Evolutionary conservation across 1,140 invertebrate genomes (phyloP).

Genomic region (Zaprionus davidi): DNA sequence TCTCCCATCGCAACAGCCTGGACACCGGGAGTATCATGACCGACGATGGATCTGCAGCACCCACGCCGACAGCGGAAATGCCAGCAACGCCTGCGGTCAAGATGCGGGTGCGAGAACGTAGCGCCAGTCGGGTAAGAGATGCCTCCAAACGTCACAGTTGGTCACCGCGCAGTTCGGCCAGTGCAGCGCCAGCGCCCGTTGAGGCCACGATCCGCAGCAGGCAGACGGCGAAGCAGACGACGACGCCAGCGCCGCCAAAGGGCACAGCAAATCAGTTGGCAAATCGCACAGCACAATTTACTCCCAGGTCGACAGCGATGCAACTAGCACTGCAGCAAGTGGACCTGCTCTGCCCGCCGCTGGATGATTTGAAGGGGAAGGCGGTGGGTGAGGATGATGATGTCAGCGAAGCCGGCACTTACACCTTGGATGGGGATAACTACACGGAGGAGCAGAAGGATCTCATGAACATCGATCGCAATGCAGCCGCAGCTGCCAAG

Average conservation of each 20-base stretch:
- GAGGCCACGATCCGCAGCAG: slow-evolving; percentile 23
- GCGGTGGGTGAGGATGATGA: slow-evolving; percentile 58
- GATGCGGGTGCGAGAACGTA: slow-evolving; percentile 76
- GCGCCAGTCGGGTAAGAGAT: slow-evolving; percentile 74
- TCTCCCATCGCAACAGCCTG: slow-evolving; percentile 85
- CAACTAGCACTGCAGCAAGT: slow-evolving; percentile 78
- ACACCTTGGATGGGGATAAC: slow-evolving; percentile 93
- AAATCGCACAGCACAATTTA: slow-evolving; percentile 76
- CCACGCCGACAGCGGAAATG: slow-evolving; percentile 51
- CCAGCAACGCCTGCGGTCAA: slow-evolving; percentile 60
- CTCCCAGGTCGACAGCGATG: slow-evolving; percentile 79
- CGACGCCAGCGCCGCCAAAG: slow-evolving; percentile 52
- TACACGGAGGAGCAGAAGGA: slow-evolving; percentile 94
- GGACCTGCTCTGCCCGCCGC: slow-evolving; percentile 77
- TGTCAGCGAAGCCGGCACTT: slow-evolving; percentile 93
- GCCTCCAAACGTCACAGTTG: slow-evolving; percentile 82
- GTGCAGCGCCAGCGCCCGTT: slow-evolving; percentile 10
- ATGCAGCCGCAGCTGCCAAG: slow-evolving; percentile 54
- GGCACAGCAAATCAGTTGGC: slow-evolving; percentile 68
- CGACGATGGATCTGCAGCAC: slow-evolving; percentile 48
- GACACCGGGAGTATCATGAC: slow-evolving; percentile 53
- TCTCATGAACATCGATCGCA: slow-evolving; percentile 91
- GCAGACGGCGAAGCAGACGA: slow-evolving; percentile 10
- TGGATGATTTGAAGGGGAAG: slow-evolving; percentile 59
- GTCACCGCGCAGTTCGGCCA: slow-evolving; percentile 76